Evolutionary conservation across 1,140 invertebrate species (phyloP), one percentile per base, ranked within the genome.

Genomic region (Contarinia nasturtii): DNA sequence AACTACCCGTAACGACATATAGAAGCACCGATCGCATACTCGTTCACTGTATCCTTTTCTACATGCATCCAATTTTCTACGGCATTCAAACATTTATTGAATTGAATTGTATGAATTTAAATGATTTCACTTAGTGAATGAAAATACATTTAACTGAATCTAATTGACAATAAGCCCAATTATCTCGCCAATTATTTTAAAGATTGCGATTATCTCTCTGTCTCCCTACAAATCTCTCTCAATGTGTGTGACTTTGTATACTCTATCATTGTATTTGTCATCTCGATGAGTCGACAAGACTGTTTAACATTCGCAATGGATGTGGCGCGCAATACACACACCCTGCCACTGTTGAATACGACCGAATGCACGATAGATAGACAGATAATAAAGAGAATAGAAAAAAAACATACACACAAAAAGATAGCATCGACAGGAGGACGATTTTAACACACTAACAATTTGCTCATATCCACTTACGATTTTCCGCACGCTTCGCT

Each of bases 161-260:
- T 37, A 46, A 46, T 46, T 46, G 45, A 46, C 45, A 46, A 46
- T 46, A 46, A 15, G 44, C 44, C 38, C 45, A 46, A 46, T 46
- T 37, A 46, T 46, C 45, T 34, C 12, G 45, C 45, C 45, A 46
- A 46, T 46, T 46, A 46, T 46, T 21, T 21, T 34, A 20, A 46
- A 46, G 33, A 45, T 45, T 45, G 44, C 44, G 22, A 18, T 46
- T n/a, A 34, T 4, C 45, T 34, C 18, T 45, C 44, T 45, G 4
- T 2, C 12, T 12, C 17, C 42, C 15, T 19, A n/a, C 4, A 18
- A 42, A n/a, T 15, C 42, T 15, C 27, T 20, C 27, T 21, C 15
- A 8, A 20, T 22, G 22, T 45, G 21, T 45, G n/a, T 22, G 21
- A 20, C 20, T 7, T 10, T 45, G n/a, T 27, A 22, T 45, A 21